These are phyloP conservation scores for Podarcis muralis DNA, from an alignment of 2,113 vertebrate genomes.

Conservation along the genomic window DNA sequence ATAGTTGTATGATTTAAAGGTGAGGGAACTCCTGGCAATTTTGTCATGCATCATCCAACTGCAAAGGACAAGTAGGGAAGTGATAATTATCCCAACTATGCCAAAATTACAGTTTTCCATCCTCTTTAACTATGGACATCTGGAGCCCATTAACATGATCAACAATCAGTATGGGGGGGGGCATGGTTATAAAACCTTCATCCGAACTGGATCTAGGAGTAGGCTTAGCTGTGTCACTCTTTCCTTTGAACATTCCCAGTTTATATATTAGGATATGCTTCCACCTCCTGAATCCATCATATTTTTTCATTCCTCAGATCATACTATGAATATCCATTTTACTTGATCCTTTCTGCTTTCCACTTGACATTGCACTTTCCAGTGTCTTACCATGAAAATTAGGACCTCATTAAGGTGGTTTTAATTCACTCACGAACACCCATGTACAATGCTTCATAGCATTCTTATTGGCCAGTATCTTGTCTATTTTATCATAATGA, in stretches of 20 bases:
- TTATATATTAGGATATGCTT: not conserved
- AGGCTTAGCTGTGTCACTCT: not conserved
- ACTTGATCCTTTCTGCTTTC: not conserved
- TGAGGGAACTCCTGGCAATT: fast-evolving
- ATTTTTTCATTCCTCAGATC: not conserved
- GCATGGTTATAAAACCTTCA: not conserved
- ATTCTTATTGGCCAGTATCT: too few relatives aligned
- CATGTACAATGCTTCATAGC: too few relatives aligned
- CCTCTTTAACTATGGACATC: not conserved
- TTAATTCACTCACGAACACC: too few relatives aligned
- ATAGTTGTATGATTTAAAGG: not conserved
- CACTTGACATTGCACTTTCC: not conserved
- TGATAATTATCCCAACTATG: not conserved
- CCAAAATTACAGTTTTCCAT: not conserved
- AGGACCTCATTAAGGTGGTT: not conserved
- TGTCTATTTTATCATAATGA: too few relatives aligned
- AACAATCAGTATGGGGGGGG: not conserved
- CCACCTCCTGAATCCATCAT: not conserved
- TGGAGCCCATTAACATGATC: not conserved
- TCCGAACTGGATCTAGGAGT: not conserved
- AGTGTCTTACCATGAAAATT: not conserved
- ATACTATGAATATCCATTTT: not conserved
- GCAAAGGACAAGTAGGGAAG: not conserved
- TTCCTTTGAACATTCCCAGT: not conserved
- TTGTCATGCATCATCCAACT: not conserved